A percentile compares a stretch with the other conserved stretches of the same genome.
phyloP scores from a whole-genome alignment of 2,113 vertebrate species.

The Galemys pyrenaicus region DNA sequence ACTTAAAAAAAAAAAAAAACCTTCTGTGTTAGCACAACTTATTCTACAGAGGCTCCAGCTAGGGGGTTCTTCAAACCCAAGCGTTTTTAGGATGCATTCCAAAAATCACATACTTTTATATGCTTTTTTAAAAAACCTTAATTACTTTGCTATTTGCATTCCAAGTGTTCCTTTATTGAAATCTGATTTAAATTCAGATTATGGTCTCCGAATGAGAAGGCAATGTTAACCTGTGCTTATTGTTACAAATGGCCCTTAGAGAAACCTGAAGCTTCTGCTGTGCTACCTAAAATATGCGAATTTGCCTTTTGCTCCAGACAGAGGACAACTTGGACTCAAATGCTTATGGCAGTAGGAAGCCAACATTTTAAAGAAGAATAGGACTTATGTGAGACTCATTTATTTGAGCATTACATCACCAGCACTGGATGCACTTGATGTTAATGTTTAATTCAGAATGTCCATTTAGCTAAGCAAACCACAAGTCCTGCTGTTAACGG shows the following conservation, averaged over 20 bases:
- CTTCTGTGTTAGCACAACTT: constrained; percentile 61
- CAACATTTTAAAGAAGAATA: constrained; percentile 65
- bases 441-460: constrained; percentile 69
- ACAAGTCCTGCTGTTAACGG: constrained; percentile 58
- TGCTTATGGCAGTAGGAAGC: constrained; percentile 57
- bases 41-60: constrained; percentile 53
- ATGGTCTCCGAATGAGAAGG: constrained; percentile 68
- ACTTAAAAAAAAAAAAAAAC: neutral
- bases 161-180: constrained; percentile 78
- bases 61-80: constrained; percentile 72
- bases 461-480: constrained; percentile 55
- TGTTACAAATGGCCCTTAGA: constrained; percentile 74
- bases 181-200: constrained; percentile 83
- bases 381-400: constrained; percentile 49
- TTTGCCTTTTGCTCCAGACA: constrained; percentile 62
- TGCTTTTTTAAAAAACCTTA: constrained; percentile 74
- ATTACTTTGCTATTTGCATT: constrained; percentile 84
- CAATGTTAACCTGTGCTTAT: constrained; percentile 67
- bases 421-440: constrained; percentile 58
- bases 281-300: constrained; percentile 54
- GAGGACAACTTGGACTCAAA: constrained; percentile 49
- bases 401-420: constrained; percentile 37
- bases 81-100: constrained; percentile 73
- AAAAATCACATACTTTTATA: constrained; percentile 69
- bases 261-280: constrained; percentile 55